Conservation (phyloP, 1,140 invertebrate genomes). For the Forficula auricularia region DNA sequence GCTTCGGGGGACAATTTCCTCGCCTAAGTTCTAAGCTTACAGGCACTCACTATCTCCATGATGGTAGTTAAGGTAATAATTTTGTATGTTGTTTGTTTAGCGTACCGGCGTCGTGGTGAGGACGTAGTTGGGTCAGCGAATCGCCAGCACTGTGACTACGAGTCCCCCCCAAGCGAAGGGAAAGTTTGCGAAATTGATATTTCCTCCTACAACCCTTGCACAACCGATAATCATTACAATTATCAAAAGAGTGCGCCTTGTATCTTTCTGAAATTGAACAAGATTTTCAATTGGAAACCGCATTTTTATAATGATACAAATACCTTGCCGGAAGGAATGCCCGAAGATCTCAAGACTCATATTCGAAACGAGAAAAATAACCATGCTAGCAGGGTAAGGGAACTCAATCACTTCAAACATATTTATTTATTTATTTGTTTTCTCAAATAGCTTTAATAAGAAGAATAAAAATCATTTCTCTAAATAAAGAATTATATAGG, state of each 20-base stretch:
- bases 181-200: constrained; percentile 38
- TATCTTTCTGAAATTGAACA: constrained; percentile 46
- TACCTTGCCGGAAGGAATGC: constrained; percentile 49
- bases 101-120: constrained; percentile 22
- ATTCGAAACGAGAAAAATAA: constrained; percentile 32
- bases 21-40: too few species aligned
- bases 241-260: constrained; percentile 39
- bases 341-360: constrained; percentile 50
- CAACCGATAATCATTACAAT: constrained; percentile 33
- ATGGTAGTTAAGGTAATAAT: too few species aligned
- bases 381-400: constrained; percentile 4
- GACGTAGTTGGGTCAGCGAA: not conserved
- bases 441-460: too few species aligned
- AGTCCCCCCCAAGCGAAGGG: constrained; percentile 25
- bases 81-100: constrained; percentile 24
- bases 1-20: too few species aligned
- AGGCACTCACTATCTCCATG: too few species aligned
- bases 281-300: constrained; percentile 68
- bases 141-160: constrained; percentile 27
- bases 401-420: too few species aligned
- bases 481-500: too few species aligned
- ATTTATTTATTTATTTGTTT: too few species aligned
- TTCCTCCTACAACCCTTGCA: constrained; percentile 30
- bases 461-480: not conserved
- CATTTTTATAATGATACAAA: constrained; percentile 55